These are phyloP conservation scores for Struthidea cinerea DNA, from an alignment of 2,113 vertebrate species.

Conservation along the genomic window DNA sequence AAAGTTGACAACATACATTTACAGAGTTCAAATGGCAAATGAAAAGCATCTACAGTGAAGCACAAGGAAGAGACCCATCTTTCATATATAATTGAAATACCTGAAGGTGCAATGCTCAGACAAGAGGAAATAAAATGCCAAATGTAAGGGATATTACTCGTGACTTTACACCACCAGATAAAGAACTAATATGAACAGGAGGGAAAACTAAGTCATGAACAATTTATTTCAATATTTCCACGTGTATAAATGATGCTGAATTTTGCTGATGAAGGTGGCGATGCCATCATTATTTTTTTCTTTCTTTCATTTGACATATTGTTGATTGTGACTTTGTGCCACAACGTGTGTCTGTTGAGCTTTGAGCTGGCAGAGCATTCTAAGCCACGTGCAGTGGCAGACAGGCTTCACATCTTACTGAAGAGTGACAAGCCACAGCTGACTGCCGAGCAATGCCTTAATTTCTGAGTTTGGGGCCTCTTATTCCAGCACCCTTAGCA, in stretches of 20 bases:
- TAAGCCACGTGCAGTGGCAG: background rate
- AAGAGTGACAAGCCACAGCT: fast-evolving
- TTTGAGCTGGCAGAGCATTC: background rate
- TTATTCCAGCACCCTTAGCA: background rate
- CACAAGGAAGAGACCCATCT: background rate
- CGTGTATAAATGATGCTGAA: background rate
- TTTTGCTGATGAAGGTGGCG: background rate
- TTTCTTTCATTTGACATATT: background rate
- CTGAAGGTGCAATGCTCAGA: conserved; percentile 4
- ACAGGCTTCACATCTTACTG: background rate
- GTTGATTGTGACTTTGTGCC: background rate
- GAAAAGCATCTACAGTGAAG: background rate
- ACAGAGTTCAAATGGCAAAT: conserved; percentile 23
- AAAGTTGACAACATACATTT: conserved; percentile 14
- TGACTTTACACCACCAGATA: background rate
- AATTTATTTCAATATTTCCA: background rate
- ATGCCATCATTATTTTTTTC: background rate
- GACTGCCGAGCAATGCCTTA: background rate
- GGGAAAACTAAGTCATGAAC: background rate
- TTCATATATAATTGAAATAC: conserved; percentile 17
- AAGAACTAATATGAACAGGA: background rate
- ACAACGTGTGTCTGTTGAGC: fast-evolving
- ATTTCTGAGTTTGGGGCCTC: background rate
- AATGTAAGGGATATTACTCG: background rate
- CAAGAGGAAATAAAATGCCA: conserved; percentile 6